Evolutionary conservation across 1,140 invertebrate species (phyloP).

Genomic region (Polyergus mexicanus): DNA sequence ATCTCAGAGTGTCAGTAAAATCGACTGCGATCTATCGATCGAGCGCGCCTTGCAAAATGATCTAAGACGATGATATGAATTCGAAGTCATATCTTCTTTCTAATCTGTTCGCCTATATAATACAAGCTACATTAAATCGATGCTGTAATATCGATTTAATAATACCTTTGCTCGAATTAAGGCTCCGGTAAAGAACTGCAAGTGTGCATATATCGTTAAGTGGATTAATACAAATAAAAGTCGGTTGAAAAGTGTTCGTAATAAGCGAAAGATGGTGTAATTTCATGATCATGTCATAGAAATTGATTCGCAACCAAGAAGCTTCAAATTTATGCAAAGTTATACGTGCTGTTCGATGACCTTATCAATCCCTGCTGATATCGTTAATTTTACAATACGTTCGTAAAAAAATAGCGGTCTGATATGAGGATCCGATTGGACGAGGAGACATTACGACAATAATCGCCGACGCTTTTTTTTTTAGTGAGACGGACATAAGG

Average conservation of each 20-base stretch:
- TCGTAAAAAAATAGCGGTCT: neutral
- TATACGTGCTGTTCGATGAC: neutral
- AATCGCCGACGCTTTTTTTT: neutral
- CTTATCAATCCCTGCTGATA: neutral
- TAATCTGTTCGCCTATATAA: conserved; percentile 65
- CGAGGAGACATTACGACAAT: conserved; percentile 14
- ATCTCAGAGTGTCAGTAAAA: neutral
- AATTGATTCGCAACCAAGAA: neutral
- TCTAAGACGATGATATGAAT: conserved; percentile 41
- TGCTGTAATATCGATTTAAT: conserved; percentile 72
- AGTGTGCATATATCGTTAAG: conserved; percentile 78
- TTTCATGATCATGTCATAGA: neutral
- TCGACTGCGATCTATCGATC: conserved; percentile 30
- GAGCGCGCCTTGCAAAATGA: neutral
- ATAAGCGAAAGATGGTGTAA: neutral
- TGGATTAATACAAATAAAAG: conserved; percentile 64
- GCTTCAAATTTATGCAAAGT: neutral
- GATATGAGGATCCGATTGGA: neutral
- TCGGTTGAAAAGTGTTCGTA: conserved; percentile 13
- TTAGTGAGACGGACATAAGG: conserved; percentile 10
- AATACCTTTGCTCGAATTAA: conserved; percentile 79
- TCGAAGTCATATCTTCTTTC: conserved; percentile 58
- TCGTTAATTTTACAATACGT: neutral
- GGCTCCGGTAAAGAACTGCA: conserved; percentile 77
- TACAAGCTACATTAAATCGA: conserved; percentile 69